Base-by-base conservation (phyloP, 2,113 vertebrate genomes). In the Plestiodon gilberti region DNA sequence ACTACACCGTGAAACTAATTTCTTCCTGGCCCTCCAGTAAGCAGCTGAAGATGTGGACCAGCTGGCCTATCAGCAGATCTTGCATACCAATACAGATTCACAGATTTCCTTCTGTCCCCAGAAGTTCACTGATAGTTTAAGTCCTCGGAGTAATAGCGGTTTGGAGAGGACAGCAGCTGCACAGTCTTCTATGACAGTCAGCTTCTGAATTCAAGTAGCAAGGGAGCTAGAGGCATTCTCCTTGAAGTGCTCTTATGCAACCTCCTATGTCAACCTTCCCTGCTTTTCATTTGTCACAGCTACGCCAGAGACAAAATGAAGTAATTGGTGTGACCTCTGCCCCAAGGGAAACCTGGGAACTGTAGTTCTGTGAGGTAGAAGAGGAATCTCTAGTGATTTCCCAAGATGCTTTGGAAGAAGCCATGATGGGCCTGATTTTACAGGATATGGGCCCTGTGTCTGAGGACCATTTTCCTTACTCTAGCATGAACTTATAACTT, bases 1-100 rank as follows among this genome's bases (percentile, higher is more conserved):
- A 96, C 94, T 94, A 91, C 82, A 90, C 94, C 86, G 94, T 97
- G 96, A 97, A 95, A 96, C 96, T 97, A 96, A 97, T 97, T 97
- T 96, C 96, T 97, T 97, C 96, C 96, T 96, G 95, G 92, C 96
- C 96, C 93, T 94, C 93, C 95, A 95, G 96, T 93, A 96, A 93
- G 89, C 95, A 96, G 96, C 95, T 96, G 96, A 95, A 95, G 94
- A 90, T 73, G 89, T 75, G 90, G 93, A 88, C 94, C 95, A 96
- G 96, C 95, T 96, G 96, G 93, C 90, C 30, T 95, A 90, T 95
- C 96, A 95, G 95, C 96, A 89, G 35, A 88, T 95, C 94, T 91
- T 93, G 93, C 96, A 96, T 96, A 95, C 96, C 96, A 92, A 94
- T 96, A 93, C 95, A 94, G 91, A 96, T 96, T 96, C 95, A 85